These are phyloP conservation scores for Microplitis mediator DNA, from an alignment of 1,140 invertebrate genomes.

Conservation along the genomic window DNA sequence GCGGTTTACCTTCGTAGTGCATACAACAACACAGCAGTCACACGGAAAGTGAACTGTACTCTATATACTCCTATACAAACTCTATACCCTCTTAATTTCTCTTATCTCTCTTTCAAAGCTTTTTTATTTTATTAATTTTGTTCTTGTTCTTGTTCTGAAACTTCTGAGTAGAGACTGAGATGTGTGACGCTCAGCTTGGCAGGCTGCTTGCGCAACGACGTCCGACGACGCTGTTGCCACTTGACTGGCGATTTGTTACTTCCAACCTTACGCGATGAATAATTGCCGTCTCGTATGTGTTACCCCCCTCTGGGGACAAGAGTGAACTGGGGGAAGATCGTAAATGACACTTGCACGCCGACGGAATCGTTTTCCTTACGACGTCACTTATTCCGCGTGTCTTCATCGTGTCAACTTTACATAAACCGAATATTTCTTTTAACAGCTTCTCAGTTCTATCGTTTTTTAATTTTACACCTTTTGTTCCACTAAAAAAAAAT, in stretches of 20 bases:
- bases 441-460: neutral
- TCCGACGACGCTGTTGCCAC: constrained; percentile 56
- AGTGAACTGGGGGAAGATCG: neutral
- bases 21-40: constrained; percentile 11
- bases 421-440: neutral
- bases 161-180: neutral
- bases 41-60: too few relatives aligned
- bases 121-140: constrained; percentile 9
- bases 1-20: constrained; percentile 31
- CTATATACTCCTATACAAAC: too few relatives aligned
- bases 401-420: constrained; percentile 28
- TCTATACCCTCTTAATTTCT: constrained; percentile 32
- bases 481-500: neutral
- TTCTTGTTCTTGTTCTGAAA: neutral
- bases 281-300: constrained; percentile 44
- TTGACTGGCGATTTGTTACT: constrained; percentile 62
- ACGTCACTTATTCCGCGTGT: constrained; percentile 24
- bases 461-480: neutral
- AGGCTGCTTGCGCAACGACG: constrained; percentile 42
- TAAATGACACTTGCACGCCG: constrained; percentile 34
- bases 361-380: constrained; percentile 41
- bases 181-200: neutral
- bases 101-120: constrained; percentile 1
- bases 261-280: constrained; percentile 59
- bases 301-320: neutral